Base-by-base conservation (phyloP, 1,140 invertebrate species). In the Nylanderia fulva region DNA sequence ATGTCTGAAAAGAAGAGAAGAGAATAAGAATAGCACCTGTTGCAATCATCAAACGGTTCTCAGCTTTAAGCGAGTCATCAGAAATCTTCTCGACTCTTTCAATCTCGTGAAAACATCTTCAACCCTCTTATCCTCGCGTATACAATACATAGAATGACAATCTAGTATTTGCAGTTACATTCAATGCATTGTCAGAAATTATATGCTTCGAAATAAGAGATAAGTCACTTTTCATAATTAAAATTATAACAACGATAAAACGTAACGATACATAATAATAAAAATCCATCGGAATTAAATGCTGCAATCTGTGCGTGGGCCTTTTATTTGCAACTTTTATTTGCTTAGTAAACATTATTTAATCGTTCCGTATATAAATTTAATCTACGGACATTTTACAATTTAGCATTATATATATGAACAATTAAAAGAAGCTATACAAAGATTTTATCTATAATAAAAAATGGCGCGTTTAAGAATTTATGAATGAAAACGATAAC, bases 11-110 rank as follows among this genome's bases (percentile, higher is more conserved):
- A 48, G 13, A 74, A 48, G 2, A 6, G 3, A 48, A 21, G n/a
- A 48, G 45, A 63, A 5, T 13, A 29, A 74, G 3, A 33, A 36
- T 18, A n/a, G 56, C 45, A 79, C 61, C 42, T 79, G 29, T 63
- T 66, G 75, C 75, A 39, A 27, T 42, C 42, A n/a, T 52, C n/a
- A 36, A 36, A 66, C 9, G 13, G 7, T 33, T 66, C 61, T 54
- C 45, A 24, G 29, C 75, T 66, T 66, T 24, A 77, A 63, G 58
- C 63, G 58, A 29, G 27, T 52, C 13, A 66, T 79, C 13, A 36
- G n/a, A 6, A 36, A 79, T 11, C 45, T 66, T 15, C 13, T 15
- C 7, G 27, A 64, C n/a, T 64, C 13, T 48, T 9, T 39, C 39
- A 75, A 21, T 18, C 18, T 45, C 18, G 15, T 54, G n/a, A 77